phyloP scores from a whole-genome alignment of 2,888 invertebrate species.

The Trichacis sp. region DNA sequence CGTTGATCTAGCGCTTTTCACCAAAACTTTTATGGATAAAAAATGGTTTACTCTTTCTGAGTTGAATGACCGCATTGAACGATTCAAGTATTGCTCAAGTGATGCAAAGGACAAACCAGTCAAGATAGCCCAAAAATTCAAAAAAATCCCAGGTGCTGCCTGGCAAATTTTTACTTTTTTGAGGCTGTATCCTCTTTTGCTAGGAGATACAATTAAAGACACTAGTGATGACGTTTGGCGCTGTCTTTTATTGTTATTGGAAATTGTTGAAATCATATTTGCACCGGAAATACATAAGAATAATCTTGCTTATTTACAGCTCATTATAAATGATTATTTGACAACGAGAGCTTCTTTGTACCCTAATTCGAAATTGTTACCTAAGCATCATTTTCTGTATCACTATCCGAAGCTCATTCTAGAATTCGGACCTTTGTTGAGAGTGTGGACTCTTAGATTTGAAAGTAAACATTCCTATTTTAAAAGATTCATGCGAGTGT shows the following conservation, averaged over 20 bases:
- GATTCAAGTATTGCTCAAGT: slow-evolving; percentile 24
- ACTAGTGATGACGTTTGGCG: slow-evolving; percentile 36
- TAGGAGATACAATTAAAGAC: slow-evolving; percentile 30
- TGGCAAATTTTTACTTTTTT: slow-evolving; percentile 38
- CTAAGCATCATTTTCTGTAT: slow-evolving; percentile 40
- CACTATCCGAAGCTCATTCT: slow-evolving; percentile 40
- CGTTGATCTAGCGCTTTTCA: slow-evolving; percentile 22
- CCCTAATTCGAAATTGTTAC: slow-evolving; percentile 18
- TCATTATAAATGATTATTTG: too few species aligned
- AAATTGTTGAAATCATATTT: slow-evolving; percentile 44
- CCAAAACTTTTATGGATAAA: slow-evolving; percentile 20
- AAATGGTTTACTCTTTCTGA: slow-evolving; percentile 37
- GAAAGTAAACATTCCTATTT: slow-evolving; percentile 51
- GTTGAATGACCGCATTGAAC: slow-evolving; percentile 20
- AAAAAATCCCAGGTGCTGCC: slow-evolving; percentile 30
- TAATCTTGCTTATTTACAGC: too few species aligned
- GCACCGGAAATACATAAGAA: slow-evolving; percentile 37
- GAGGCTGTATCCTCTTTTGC: slow-evolving; percentile 33
- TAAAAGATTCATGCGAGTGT: slow-evolving; percentile 33
- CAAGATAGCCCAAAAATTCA: slow-evolving; percentile 1
- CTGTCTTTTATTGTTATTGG: slow-evolving; percentile 28
- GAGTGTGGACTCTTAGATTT: slow-evolving; percentile 45
- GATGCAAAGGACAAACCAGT: slow-evolving; percentile 37
- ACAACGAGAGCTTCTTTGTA: too few species aligned
- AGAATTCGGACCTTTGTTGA: slow-evolving; percentile 39